Conservation (phyloP, 1,140 invertebrate species). For the Apocrypta bakeri region DNA sequence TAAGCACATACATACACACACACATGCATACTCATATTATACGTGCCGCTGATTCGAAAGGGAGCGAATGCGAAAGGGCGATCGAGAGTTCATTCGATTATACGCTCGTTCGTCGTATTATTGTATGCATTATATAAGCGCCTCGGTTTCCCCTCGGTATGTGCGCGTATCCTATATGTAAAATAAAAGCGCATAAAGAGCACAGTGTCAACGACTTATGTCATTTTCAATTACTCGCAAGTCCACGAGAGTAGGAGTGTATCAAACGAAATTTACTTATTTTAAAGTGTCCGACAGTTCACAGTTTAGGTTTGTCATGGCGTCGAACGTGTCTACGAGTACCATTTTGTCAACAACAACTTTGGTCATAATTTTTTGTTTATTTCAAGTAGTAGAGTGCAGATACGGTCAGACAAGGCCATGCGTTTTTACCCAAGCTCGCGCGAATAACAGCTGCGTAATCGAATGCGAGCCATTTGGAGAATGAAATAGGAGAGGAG, state of each 20-base stretch:
- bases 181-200: not conserved
- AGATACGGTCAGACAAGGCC: not conserved
- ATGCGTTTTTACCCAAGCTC: no score
- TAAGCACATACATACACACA: slow-evolving; percentile 59
- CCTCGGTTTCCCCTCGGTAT: slow-evolving; percentile 3
- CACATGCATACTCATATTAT: not conserved
- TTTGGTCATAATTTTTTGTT: not conserved
- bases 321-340: no score
- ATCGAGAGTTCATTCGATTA: slow-evolving; percentile 47
- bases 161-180: not conserved
- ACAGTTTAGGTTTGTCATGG: no score
- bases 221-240: slow-evolving; percentile 43
- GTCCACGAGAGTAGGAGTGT: not conserved
- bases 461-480: not conserved
- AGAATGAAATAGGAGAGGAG: not conserved
- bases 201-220: slow-evolving; percentile 28
- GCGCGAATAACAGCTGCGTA: no score
- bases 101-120: slow-evolving; percentile 45
- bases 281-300: no score
- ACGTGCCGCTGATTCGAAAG: slow-evolving; percentile 1
- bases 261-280: no score
- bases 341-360: not conserved
- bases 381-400: not conserved
- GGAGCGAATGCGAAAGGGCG: slow-evolving; percentile 14
- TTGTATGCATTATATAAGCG: not conserved